Base-by-base conservation (phyloP, 2,888 invertebrate genomes). In the Trichopoda pennipes region DNA sequence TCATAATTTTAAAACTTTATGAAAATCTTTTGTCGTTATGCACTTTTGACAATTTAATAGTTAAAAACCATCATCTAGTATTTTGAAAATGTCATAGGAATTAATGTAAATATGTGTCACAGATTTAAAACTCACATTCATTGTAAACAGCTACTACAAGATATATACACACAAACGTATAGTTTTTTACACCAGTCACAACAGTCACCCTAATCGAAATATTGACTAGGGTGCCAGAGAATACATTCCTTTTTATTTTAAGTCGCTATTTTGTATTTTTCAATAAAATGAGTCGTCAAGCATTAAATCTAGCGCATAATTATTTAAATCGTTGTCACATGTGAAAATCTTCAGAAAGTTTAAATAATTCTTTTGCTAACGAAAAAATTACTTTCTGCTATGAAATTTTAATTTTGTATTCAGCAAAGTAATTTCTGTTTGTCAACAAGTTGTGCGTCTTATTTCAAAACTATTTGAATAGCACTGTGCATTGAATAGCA, bases 221-320 rank as follows among this genome's bases (percentile, higher is more conserved):
- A 60, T 10, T 44, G 64, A 81, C 42, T 55, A 42, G 69, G 61
- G 70, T 56, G n/a, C 60, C 35, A 64, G n/a, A 60, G 14, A 61
- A 68, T 60, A 38, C 69, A 51, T 53, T 66, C 72, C 77, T 72
- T 38, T 35, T 32, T 68, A 16, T 23, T 35, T 32, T 60, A 16
- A 32, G 21, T 61, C 12, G 28, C 53, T 68, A 32, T 53, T 76
- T 32, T 69, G 14, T 68, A 28, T 47, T 60, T 69, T 49, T 14
- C 16, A 56, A 82, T 82, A 76, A 82, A 79, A 82, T 76, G 82
- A 82, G 82, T 79, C 82, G 82, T 28, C 79, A 61, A 79, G 75
- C 82, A 86, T 86, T 89, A 89, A 89, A 89, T 89, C 87, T 88
- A 87, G 88, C 88, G 89, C 86, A 83, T 88, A 88, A 89, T 89